phyloP scores from a whole-genome alignment of 92 coral and sea anemone genomes.

The Pocillopora grandis region DNA sequence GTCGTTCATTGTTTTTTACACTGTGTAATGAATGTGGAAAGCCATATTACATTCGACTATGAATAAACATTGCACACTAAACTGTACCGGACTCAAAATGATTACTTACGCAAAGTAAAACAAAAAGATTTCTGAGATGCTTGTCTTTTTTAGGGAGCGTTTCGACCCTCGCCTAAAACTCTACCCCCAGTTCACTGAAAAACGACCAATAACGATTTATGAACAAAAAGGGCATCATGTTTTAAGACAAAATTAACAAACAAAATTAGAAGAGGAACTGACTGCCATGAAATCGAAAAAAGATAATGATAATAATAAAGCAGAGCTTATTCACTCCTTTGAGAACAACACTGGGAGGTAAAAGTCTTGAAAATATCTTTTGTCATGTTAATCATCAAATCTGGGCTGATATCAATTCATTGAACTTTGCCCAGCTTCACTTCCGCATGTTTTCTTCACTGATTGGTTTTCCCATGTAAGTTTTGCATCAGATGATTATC shows the following conservation, averaged over 20 bases:
- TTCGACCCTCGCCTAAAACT: too few species aligned
- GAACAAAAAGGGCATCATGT: too few species aligned
- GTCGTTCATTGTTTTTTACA: background rate
- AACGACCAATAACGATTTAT: background rate
- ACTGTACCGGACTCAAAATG: too few species aligned
- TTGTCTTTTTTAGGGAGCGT: too few species aligned
- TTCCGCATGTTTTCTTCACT: constrained; percentile 25
- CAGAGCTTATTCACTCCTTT: background rate
- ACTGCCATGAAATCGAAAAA: background rate
- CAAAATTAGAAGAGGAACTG: background rate
- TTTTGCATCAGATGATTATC: too few species aligned
- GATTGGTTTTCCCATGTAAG: background rate
- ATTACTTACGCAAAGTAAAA: too few species aligned
- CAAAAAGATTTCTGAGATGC: too few species aligned
- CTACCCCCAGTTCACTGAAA: background rate
- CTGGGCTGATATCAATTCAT: background rate
- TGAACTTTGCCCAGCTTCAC: background rate
- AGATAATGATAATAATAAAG: background rate
- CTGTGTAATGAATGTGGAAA: too few species aligned
- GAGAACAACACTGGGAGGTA: background rate
- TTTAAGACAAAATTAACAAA: background rate
- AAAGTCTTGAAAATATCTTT: too few species aligned
- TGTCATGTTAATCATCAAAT: background rate
- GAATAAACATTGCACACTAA: too few species aligned
- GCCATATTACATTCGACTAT: too few species aligned